Percentiles rank a stretch among this genome's conserved stretches.
These are phyloP conservation scores for Drosophila pseudotakahashii DNA, from an alignment of 2,888 invertebrate species.

Conservation along the genomic window DNA sequence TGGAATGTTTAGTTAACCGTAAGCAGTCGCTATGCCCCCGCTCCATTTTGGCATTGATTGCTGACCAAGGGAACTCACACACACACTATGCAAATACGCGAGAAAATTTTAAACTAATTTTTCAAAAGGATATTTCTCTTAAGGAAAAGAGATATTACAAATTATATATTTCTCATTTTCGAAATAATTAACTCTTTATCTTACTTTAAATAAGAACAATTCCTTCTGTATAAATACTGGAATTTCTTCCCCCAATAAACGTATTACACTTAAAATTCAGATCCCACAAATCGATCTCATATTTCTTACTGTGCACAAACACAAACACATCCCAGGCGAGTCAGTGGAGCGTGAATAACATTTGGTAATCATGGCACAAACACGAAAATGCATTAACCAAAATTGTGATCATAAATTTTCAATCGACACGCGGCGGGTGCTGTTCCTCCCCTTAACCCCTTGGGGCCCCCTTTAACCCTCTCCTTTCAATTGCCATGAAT, in stretches of 20 bases:
- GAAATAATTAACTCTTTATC: background rate
- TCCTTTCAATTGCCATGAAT: conserved; percentile 58
- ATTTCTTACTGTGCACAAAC: conserved; percentile 9
- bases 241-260: background rate
- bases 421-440: conserved; percentile 76
- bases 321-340: conserved; percentile 43
- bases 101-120: conserved; percentile 14
- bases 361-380: conserved; percentile 83
- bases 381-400: conserved; percentile 84
- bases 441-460: conserved; percentile 31
- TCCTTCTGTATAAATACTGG: background rate
- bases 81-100: conserved; percentile 6
- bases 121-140: background rate
- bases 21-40: conserved; percentile 72
- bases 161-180: too few species aligned
- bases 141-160: too few species aligned
- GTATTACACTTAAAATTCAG: background rate
- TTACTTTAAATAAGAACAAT: too few species aligned
- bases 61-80: conserved; percentile 43
- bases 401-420: conserved; percentile 84
- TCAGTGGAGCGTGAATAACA: conserved; percentile 81
- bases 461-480: conserved; percentile 3
- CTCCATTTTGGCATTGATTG: conserved; percentile 76
- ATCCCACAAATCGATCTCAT: background rate
- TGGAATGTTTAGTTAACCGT: conserved; percentile 76